Percentiles rank a stretch among this genome's conserved stretches.
Evolutionary conservation across 2,113 vertebrate genomes (phyloP).

Genomic region (Prunella himalayana): DNA sequence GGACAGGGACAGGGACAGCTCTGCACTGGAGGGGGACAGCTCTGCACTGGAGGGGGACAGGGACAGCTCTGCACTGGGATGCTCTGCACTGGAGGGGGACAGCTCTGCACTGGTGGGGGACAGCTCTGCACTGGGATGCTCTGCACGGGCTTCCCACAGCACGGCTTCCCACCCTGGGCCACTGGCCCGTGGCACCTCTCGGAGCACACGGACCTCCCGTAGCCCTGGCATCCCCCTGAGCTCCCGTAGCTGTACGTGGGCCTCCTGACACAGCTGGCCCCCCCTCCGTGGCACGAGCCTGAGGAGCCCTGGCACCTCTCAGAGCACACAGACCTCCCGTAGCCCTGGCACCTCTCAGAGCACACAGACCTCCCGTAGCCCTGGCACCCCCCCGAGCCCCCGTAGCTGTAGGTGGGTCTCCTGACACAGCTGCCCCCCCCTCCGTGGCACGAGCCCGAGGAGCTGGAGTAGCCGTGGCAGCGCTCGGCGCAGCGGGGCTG

Average conservation of each 20-base stretch:
- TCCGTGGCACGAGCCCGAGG: fast-evolving
- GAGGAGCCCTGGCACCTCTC: neutral
- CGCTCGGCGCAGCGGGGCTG: neutral
- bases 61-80: neutral
- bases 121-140: neutral
- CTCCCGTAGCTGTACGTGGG: neutral
- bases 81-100: neutral
- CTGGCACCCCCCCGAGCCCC: neutral
- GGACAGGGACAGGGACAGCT: neutral
- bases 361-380: neutral
- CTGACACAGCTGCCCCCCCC: neutral
- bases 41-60: neutral
- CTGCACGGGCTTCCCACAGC: neutral
- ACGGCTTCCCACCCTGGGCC: neutral
- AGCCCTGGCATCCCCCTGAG: neutral
- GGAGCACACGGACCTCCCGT: neutral
- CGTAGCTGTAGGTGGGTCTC: neutral
- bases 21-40: neutral
- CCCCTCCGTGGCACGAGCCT: neutral
- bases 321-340: neutral
- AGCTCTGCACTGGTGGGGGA: neutral
- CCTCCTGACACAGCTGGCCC: neutral
- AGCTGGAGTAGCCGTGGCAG: fast-evolving
- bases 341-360: neutral
- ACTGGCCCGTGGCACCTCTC: neutral